These are phyloP conservation scores for Chauna torquata DNA, from an alignment of 2,113 vertebrate species.

Conservation along the genomic window DNA sequence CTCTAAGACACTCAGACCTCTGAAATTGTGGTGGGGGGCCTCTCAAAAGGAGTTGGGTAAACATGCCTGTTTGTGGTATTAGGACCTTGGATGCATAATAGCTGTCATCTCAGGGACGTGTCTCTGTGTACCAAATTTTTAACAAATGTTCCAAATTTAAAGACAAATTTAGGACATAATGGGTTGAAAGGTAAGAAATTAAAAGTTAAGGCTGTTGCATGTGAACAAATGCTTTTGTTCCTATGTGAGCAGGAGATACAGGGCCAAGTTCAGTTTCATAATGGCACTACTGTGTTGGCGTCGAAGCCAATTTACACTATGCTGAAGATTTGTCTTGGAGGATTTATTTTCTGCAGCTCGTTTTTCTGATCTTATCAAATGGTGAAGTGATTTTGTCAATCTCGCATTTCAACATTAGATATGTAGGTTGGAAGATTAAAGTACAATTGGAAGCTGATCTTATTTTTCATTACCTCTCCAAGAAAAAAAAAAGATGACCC, in stretches of 20 bases:
- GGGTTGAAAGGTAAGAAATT: constrained; percentile 1
- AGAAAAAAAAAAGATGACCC: neutral
- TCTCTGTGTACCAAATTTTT: neutral
- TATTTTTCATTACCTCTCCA: neutral
- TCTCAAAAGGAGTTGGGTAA: neutral
- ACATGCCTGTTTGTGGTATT: rapidly evolving
- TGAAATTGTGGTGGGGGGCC: neutral
- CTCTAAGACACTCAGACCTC: rapidly evolving
- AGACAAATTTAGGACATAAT: neutral
- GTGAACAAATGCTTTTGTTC: neutral
- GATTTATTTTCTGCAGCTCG: neutral
- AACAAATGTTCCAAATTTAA: neutral
- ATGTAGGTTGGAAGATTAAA: neutral
- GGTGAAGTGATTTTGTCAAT: neutral
- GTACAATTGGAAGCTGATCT: neutral
- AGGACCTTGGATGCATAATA: neutral
- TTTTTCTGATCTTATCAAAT: constrained; percentile 2
- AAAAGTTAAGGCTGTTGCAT: neutral
- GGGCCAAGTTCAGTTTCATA: neutral
- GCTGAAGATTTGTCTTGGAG: neutral
- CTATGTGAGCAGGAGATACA: neutral
- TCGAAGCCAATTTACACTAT: neutral
- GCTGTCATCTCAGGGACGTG: neutral
- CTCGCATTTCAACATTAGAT: neutral
- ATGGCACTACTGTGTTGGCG: neutral